Evolutionary conservation across 2,797 vertebrate genomes (phyloP).

Genomic region (Ceryle rudis): DNA sequence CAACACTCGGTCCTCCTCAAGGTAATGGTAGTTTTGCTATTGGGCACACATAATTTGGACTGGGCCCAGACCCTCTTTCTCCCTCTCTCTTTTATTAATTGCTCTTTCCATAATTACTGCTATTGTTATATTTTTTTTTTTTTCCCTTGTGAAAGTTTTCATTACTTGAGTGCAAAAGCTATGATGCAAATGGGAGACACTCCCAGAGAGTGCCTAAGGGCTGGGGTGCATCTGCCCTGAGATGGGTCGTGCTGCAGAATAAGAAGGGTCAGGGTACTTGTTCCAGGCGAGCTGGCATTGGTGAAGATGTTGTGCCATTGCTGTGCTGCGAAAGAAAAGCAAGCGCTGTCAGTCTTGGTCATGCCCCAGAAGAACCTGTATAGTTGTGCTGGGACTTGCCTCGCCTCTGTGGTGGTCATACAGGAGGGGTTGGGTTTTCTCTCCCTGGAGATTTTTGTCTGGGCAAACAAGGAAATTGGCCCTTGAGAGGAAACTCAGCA

Average conservation of each 20-base stretch:
- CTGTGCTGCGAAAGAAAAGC: not conserved
- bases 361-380: not conserved
- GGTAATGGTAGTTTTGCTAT: not conserved
- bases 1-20: not conserved
- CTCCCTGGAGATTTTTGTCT: not conserved
- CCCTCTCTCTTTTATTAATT: not conserved
- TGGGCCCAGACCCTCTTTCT: not conserved
- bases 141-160: constrained; percentile 15
- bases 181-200: constrained; percentile 31
- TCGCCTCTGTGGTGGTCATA: not conserved
- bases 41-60: not conserved
- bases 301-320: fast-evolving
- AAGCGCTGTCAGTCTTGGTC: not conserved
- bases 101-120: constrained; percentile 15
- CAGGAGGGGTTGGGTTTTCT: not conserved
- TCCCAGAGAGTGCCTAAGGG: constrained; percentile 47
- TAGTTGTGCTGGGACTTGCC: not conserved
- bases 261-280: not conserved
- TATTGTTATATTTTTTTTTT: constrained; percentile 3
- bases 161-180: not conserved
- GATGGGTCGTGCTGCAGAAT: not conserved
- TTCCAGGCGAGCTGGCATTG: not conserved
- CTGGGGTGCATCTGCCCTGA: not conserved
- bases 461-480: not conserved
- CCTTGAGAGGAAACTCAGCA: not conserved